Conservation (phyloP, 2,113 vertebrate species). For the Azemiops feae region DNA sequence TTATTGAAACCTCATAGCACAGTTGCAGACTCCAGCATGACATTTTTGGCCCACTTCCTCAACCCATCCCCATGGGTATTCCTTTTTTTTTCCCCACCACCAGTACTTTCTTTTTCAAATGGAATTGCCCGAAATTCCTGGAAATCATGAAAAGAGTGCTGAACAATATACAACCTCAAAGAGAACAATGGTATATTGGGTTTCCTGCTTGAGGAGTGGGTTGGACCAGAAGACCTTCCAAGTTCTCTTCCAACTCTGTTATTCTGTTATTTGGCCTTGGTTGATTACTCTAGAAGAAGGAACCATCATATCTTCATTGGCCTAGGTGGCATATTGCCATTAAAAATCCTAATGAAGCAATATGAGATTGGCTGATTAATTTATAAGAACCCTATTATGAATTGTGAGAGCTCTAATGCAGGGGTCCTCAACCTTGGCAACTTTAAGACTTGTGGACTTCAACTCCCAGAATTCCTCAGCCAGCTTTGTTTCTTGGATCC, state of each 20-base stretch:
- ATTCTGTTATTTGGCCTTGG: too few species aligned
- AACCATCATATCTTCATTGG: neutral
- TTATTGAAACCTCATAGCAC: neutral
- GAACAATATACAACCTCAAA: neutral
- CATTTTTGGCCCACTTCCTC: too few species aligned
- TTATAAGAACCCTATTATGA: neutral
- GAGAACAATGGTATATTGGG: neutral
- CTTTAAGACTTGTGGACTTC: too few species aligned
- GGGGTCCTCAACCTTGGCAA: too few species aligned
- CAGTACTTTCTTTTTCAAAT: neutral
- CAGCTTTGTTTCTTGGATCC: too few species aligned
- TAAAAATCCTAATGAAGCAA: neutral
- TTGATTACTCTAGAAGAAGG: neutral
- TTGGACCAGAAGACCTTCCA: too few species aligned
- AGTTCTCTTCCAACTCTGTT: too few species aligned
- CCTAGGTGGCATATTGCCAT: neutral
- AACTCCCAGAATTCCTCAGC: too few species aligned
- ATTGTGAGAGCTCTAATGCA: neutral
- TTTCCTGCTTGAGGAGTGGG: too few species aligned
- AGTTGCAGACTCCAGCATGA: neutral
- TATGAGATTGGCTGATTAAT: neutral
- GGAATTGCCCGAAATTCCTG: neutral
- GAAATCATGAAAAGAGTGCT: neutral
- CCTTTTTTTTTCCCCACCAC: neutral
- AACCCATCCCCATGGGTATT: neutral